Percentiles rank a stretch among this genome's conserved stretches.
phyloP scores from a whole-genome alignment of 1,140 invertebrate species.

The Ctenoplectra terminalis region DNA sequence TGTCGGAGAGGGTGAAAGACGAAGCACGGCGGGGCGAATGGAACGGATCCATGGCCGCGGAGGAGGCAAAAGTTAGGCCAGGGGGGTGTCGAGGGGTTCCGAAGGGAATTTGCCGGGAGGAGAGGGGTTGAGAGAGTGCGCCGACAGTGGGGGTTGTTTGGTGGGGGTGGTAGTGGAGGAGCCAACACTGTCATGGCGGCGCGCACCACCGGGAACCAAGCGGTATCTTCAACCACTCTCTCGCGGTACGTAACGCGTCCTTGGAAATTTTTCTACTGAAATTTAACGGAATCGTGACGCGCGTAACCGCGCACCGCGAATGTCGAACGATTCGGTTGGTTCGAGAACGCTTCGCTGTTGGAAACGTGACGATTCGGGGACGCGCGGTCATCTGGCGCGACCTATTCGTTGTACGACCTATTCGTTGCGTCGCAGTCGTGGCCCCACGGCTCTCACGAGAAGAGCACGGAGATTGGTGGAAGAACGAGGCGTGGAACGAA shows the following conservation, averaged over 20 bases:
- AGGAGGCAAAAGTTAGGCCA: constrained; percentile 64
- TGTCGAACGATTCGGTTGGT: background rate
- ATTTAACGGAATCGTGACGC: constrained; percentile 20
- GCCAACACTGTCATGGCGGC: constrained; percentile 81
- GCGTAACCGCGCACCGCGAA: constrained; percentile 27
- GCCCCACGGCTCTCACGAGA: constrained; percentile 14
- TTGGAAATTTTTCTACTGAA: constrained; percentile 20
- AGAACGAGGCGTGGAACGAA: too few species aligned
- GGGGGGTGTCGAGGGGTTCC: constrained; percentile 36
- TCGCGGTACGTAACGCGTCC: constrained; percentile 54
- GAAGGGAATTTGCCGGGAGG: constrained; percentile 54
- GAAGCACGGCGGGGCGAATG: constrained; percentile 34
- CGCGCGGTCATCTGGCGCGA: constrained; percentile 3
- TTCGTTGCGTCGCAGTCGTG: constrained; percentile 28
- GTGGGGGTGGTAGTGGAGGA: constrained; percentile 68
- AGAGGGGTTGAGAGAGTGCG: constrained; percentile 62
- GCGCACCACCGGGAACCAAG: constrained; percentile 75
- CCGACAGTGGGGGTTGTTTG: constrained; percentile 52
- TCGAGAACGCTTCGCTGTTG: background rate
- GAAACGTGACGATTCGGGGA: background rate
- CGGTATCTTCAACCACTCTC: constrained; percentile 57
- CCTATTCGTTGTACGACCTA: constrained; percentile 15
- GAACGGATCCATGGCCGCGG: constrained; percentile 32
- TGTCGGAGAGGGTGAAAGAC: constrained; percentile 32
- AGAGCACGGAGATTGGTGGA: background rate